Percentiles rank a stretch among this genome's conserved stretches.
Evolutionary conservation across 2,113 vertebrate genomes (phyloP).

Genomic region (Ailurus styani): DNA sequence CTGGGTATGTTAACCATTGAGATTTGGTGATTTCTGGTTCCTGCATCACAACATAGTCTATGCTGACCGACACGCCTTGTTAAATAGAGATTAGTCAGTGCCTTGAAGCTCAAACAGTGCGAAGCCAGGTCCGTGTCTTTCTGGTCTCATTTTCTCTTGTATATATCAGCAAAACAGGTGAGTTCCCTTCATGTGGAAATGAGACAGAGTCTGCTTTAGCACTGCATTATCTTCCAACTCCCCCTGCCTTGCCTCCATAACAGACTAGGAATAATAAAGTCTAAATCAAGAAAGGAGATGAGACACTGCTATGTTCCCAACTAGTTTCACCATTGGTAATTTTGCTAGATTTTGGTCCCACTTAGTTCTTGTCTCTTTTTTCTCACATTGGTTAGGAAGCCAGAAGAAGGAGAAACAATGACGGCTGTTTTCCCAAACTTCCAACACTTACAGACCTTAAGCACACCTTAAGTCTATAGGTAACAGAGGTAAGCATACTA

Average conservation of each 20-base stretch:
- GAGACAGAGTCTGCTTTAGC: background rate
- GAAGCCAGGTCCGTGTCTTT: background rate
- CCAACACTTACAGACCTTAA: background rate
- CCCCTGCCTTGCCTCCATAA: background rate
- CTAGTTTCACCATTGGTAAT: background rate
- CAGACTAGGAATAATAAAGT: background rate
- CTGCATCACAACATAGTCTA: background rate
- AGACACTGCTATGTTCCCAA: background rate
- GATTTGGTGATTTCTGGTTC: background rate
- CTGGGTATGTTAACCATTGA: background rate
- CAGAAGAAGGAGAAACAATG: background rate
- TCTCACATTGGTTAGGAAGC: background rate
- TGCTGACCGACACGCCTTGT: background rate
- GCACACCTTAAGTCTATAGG: constrained; percentile 4
- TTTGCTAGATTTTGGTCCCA: background rate
- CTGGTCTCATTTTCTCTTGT: background rate
- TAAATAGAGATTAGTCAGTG: background rate
- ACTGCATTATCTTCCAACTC: background rate
- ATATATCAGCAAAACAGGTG: background rate
- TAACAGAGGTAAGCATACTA: background rate
- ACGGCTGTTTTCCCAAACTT: background rate
- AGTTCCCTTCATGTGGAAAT: background rate
- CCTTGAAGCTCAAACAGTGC: too few species aligned
- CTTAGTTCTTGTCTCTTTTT: background rate
- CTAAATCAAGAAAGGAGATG: background rate